phyloP scores from a whole-genome alignment of 1,140 invertebrate species.

The Zaprionus davidi region DNA sequence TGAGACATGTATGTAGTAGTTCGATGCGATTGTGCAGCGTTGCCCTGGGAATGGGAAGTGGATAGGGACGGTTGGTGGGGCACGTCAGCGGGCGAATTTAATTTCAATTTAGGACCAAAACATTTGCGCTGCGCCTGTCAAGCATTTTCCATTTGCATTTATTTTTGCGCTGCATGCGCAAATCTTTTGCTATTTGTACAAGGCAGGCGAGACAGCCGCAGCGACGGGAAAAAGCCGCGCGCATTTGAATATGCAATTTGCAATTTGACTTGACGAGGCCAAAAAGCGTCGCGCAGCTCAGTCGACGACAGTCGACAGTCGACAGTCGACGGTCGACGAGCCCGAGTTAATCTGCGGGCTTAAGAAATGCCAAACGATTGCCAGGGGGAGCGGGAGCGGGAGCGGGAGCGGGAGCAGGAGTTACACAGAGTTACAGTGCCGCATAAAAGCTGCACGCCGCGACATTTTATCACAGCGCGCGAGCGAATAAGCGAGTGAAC shows the following conservation, averaged over 20 bases:
- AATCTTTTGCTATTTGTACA: conserved; percentile 80
- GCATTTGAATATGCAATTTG: conserved; percentile 82
- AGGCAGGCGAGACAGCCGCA: conserved; percentile 63
- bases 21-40: conserved; percentile 58
- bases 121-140: conserved; percentile 61
- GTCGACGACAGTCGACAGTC: conserved; percentile 30
- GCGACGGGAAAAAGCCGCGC: conserved; percentile 74
- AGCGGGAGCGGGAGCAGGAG: not conserved
- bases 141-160: conserved; percentile 66
- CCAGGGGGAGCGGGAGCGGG: conserved; percentile 15
- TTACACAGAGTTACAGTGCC: conserved; percentile 37
- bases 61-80: not conserved
- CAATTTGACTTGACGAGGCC: conserved; percentile 78
- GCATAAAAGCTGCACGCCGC: conserved; percentile 66
- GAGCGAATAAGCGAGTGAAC: conserved; percentile 18
- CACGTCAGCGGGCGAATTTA: conserved; percentile 50
- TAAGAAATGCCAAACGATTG: conserved; percentile 72
- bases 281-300: conserved; percentile 51
- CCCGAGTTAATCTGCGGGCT: conserved; percentile 73
- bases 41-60: conserved; percentile 11
- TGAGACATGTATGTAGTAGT: conserved; percentile 54
- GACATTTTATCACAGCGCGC: conserved; percentile 73
- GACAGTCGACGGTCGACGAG: conserved; percentile 21
- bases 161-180: conserved; percentile 77
- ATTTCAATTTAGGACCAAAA: conserved; percentile 76